A percentile compares a stretch with the other conserved stretches of the same genome.
Evolutionary conservation across 2,113 vertebrate species (phyloP).

Genomic region (Varanus salvator): DNA sequence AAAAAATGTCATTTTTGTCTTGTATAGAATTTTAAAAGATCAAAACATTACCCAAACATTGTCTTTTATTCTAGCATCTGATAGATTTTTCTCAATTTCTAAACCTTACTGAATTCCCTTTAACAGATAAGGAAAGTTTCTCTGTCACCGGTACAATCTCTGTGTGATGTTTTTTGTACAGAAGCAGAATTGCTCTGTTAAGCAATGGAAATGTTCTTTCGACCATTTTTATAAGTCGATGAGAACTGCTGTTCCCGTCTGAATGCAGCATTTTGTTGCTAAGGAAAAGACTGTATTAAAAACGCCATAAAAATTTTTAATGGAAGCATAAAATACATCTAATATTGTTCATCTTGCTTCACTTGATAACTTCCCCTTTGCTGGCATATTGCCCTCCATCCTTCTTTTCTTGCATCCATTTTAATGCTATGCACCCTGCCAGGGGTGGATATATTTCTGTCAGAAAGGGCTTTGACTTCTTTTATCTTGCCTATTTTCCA

Average conservation of each 20-base stretch:
- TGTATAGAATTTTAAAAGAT: not conserved
- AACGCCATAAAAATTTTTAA: conserved; percentile 48
- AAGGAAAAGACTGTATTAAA: conserved; percentile 51
- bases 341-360: conserved; percentile 46
- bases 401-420: not conserved
- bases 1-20: not conserved
- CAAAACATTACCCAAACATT: not conserved
- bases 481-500: not conserved
- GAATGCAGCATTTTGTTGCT: conserved; percentile 44
- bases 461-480: not conserved
- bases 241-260: conserved; percentile 53
- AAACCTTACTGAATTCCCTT: not conserved
- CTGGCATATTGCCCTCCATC: not conserved
- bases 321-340: conserved; percentile 59
- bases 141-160: conserved; percentile 33
- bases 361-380: not conserved
- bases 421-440: not conserved
- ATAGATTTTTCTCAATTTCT: not conserved
- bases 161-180: conserved; percentile 51
- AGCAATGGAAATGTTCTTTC: conserved; percentile 54
- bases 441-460: not conserved
- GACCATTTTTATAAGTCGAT: conserved; percentile 62
- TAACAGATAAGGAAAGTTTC: not conserved
- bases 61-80: not conserved
- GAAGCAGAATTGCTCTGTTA: conserved; percentile 50